Conservation (phyloP, 2,113 vertebrate species). For the Polyodon spathula region DNA sequence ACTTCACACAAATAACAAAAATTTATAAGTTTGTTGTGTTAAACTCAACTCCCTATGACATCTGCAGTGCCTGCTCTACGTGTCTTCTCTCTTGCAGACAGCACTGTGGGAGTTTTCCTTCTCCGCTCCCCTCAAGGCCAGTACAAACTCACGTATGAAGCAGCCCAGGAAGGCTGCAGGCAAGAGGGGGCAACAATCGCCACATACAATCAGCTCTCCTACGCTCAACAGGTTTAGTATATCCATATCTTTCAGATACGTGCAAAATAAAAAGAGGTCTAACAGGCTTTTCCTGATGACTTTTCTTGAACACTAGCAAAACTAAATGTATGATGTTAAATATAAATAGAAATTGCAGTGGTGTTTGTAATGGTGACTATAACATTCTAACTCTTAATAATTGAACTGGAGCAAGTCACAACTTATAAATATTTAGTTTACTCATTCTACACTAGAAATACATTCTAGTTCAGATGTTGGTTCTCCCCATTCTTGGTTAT, state of each 20-base stretch:
- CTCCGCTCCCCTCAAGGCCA: slow-evolving; percentile 58
- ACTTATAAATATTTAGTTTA: too few relatives aligned
- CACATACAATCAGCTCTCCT: slow-evolving; percentile 75
- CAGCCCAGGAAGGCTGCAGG: slow-evolving; percentile 60
- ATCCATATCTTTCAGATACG: not conserved
- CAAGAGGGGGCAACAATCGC: slow-evolving; percentile 59
- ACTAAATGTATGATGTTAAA: too few relatives aligned
- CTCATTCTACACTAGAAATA: too few relatives aligned
- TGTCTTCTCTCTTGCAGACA: slow-evolving; percentile 49
- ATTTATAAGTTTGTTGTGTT: not conserved
- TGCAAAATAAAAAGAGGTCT: not conserved
- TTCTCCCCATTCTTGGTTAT: too few relatives aligned
- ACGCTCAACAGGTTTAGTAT: slow-evolving; percentile 73
- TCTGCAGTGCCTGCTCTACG: not conserved
- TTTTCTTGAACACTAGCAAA: too few relatives aligned
- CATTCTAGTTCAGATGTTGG: too few relatives aligned
- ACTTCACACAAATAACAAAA: too few relatives aligned
- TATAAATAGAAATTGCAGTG: too few relatives aligned
- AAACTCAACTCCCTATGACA: not conserved
- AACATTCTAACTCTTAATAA: too few relatives aligned
- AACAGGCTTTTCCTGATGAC: too few relatives aligned
- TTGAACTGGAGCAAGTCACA: too few relatives aligned
- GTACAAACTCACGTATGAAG: slow-evolving; percentile 71
- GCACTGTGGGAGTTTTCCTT: slow-evolving; percentile 75
- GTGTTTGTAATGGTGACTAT: too few relatives aligned